phyloP scores from a whole-genome alignment of 2,113 vertebrate species.

The Aphelocoma coerulescens region DNA sequence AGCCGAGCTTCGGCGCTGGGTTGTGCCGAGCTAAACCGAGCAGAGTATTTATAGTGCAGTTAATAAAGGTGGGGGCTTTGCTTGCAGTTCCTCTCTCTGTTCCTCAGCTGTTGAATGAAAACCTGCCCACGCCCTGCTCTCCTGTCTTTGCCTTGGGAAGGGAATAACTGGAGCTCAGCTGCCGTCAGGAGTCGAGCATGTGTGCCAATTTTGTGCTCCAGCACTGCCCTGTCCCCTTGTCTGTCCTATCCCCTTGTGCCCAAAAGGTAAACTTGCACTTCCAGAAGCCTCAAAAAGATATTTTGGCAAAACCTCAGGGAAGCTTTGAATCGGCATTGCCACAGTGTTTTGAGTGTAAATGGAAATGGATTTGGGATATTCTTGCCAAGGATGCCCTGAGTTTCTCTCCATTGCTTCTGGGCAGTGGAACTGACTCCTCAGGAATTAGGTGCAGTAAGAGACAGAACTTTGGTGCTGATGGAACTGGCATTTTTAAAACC shows the following conservation, averaged over 20 bases:
- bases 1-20: neutral
- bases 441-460: neutral
- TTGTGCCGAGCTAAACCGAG: neutral
- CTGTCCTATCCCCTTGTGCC: neutral
- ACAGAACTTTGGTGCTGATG: neutral
- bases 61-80: slow-evolving; percentile 20
- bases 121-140: neutral
- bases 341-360: neutral
- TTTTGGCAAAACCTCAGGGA: neutral
- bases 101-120: slow-evolving; percentile 17
- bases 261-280: neutral
- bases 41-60: neutral
- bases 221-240: neutral
- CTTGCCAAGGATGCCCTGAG: neutral
- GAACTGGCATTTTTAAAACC: neutral
- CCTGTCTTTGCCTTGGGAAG: neutral
- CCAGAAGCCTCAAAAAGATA: neutral
- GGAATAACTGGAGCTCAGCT: neutral
- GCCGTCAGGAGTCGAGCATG: accelerated
- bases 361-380: neutral
- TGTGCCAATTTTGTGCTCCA: neutral
- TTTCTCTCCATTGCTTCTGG: neutral
- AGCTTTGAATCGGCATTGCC: neutral
- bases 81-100: neutral
- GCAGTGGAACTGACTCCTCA: neutral